Base-by-base conservation (phyloP, 2,113 vertebrate species). In the Phalacrocorax pelagicus region DNA sequence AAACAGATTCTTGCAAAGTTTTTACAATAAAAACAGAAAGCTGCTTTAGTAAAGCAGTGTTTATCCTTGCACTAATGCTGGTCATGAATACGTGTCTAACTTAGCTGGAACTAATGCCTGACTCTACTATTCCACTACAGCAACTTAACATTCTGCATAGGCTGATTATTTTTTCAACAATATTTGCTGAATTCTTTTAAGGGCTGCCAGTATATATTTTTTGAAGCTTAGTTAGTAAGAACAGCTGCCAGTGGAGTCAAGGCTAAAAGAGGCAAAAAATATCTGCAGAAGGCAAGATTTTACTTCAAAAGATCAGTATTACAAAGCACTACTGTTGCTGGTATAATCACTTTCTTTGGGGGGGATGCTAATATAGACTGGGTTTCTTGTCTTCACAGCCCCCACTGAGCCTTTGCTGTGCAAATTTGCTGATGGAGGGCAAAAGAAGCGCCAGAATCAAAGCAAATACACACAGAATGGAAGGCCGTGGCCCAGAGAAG, bases 361-460 rank as follows among this genome's bases (percentile, higher is more conserved):
- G 77, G 79, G 91, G 91, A 96, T 98, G 92, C 96, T 98, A 98
- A 98, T 95, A 54, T 73, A 90, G 69, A 97, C 96, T 98, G 96
- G 94, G 63, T 98, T 95, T 98, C 93, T 98, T 98, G 95, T 98
- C 98, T 98, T 96, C 89, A 72, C 98, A 99, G 99, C 99, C 96
- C 99, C 99, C 97, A 99, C 98, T 90, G 99, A 99, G 98, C 99
- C 99, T 98, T 98, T 99, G 98, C 99, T 99, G 98, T 99, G 99
- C 98, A 99, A 99, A 98, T 99, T 99, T 96, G 99, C 99, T 66
- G 99, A 99, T 88, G 99, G 99, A 98, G 99, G 99, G 95, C 99
- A 99, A 98, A 99, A 99, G 98, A 99, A 99, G 98, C 97, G 99
- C 73, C 99, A 99, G 98, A 99, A 99, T 98, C 99, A 99, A 98